Conservation (phyloP, 2,113 vertebrate species). For the Phalacrocorax aristotelis region DNA sequence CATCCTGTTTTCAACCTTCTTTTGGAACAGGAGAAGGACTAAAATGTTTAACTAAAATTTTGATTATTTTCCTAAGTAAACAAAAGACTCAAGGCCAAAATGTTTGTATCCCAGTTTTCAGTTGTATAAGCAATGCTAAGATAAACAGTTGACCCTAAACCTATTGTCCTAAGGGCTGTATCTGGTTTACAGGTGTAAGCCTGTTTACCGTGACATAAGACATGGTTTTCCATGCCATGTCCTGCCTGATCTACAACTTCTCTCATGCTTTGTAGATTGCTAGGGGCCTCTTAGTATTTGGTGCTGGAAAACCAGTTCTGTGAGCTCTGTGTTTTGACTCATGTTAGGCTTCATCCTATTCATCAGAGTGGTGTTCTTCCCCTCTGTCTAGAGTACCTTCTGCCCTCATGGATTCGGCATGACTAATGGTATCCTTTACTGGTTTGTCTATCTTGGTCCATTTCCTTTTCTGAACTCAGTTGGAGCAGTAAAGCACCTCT, state of each 20-base stretch:
- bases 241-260: background rate
- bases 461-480: background rate
- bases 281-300: background rate
- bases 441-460: background rate
- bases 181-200: background rate
- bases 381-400: background rate
- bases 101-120: background rate
- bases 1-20: background rate
- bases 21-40: background rate
- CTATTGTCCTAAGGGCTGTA: background rate
- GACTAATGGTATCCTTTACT: background rate
- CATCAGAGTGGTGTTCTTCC: background rate
- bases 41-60: background rate
- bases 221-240: background rate
- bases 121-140: background rate
- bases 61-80: background rate
- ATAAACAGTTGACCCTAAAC: background rate
- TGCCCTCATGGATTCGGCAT: background rate
- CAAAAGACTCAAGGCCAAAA: background rate
- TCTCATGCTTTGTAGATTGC: background rate
- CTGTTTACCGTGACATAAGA: background rate
- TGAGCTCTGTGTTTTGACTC: background rate
- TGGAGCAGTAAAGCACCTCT: background rate
- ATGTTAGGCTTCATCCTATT: background rate
- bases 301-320: background rate